These are phyloP conservation scores for Apamea sordens DNA, from an alignment of 2,888 invertebrate genomes.

Conservation along the genomic window DNA sequence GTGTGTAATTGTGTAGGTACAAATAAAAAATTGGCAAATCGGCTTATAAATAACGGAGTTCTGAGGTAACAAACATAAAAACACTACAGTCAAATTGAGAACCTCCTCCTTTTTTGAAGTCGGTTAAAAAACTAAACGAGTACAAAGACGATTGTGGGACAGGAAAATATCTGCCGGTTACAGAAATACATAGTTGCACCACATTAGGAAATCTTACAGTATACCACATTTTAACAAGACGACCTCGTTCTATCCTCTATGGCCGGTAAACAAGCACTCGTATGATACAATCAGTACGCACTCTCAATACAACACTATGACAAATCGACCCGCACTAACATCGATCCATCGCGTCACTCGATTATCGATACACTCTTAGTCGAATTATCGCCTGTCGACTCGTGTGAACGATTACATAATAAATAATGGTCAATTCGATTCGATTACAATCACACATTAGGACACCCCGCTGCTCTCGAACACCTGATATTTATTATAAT, in stretches of 20 bases:
- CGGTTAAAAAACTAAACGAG: not conserved
- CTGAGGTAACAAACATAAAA: too few relatives aligned
- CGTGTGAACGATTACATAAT: slow-evolving; percentile 71
- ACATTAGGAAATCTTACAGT: slow-evolving; percentile 21
- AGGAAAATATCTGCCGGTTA: not conserved
- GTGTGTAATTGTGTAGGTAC: too few relatives aligned
- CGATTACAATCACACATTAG: slow-evolving; percentile 73
- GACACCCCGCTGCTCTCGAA: slow-evolving; percentile 68
- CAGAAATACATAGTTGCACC: slow-evolving; percentile 11
- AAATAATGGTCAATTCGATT: slow-evolving; percentile 71
- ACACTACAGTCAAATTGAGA: too few relatives aligned
- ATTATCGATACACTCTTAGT: slow-evolving; percentile 68
- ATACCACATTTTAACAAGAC: slow-evolving; percentile 39
- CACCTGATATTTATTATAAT: slow-evolving; percentile 67
- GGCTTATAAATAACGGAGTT: too few relatives aligned
- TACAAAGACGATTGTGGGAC: not conserved
- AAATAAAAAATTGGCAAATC: too few relatives aligned
- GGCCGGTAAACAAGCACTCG: slow-evolving; percentile 41
- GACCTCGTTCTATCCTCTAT: slow-evolving; percentile 22
- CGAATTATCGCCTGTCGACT: slow-evolving; percentile 69
- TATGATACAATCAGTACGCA: slow-evolving; percentile 59
- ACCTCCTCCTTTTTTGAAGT: too few relatives aligned
- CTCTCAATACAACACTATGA: slow-evolving; percentile 72
- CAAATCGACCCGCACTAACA: slow-evolving; percentile 75
- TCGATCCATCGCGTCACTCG: slow-evolving; percentile 68